These are phyloP conservation scores for Greenwoodochromis staneri DNA, from an alignment of 2,113 vertebrate genomes.

Conservation along the genomic window DNA sequence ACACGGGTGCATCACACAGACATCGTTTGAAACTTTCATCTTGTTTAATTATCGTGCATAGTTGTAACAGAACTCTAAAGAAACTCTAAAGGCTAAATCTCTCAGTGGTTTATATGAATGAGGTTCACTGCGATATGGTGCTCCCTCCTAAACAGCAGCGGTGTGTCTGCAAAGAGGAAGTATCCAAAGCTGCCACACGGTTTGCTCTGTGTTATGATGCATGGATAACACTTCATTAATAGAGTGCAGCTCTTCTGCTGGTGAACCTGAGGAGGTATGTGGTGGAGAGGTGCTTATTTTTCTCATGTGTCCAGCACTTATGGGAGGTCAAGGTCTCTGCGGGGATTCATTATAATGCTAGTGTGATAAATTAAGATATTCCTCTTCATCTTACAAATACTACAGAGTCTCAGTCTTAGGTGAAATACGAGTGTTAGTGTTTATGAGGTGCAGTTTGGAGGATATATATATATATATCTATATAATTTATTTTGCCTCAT, in stretches of 20 bases:
- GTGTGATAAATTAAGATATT: background rate
- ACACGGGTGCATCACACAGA: background rate
- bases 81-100: background rate
- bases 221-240: background rate
- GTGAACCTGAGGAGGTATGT: background rate
- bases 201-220: background rate
- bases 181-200: background rate
- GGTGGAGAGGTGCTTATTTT: background rate
- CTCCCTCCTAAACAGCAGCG: background rate
- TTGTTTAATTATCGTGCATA: background rate
- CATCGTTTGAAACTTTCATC: background rate
- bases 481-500: background rate
- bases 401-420: background rate
- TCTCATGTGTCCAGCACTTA: background rate
- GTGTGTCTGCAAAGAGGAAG: background rate
- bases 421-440: background rate
- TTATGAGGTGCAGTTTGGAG: background rate
- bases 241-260: background rate
- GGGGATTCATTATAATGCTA: background rate
- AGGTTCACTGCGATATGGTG: background rate
- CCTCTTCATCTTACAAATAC: background rate
- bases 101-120: background rate
- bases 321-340: background rate
- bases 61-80: background rate
- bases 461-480: background rate